These are phyloP conservation scores for Exephanes ischioxanthus DNA, from an alignment of 2,888 invertebrate species.

Conservation along the genomic window DNA sequence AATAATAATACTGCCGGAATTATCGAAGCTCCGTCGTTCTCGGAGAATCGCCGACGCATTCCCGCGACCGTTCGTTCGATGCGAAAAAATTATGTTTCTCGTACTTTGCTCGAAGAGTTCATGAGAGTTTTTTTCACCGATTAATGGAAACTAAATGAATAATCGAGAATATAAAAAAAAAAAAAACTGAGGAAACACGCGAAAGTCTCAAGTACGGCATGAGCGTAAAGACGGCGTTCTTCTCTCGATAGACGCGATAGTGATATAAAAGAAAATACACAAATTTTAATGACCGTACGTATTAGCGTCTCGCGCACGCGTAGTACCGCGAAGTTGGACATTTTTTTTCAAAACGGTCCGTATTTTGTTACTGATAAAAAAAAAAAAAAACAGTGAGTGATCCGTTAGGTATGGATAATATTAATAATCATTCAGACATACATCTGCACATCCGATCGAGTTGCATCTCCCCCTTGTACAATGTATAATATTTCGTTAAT, in stretches of 20 bases:
- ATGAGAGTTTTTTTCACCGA: constrained; percentile 33
- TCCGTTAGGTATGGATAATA: constrained; percentile 51
- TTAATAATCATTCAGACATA: constrained; percentile 56
- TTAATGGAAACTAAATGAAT: neutral
- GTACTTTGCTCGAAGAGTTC: constrained; percentile 9
- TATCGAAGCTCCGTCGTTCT: constrained; percentile 33
- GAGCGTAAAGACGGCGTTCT: constrained; percentile 28
- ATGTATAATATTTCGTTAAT: constrained; percentile 83
- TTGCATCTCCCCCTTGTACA: constrained; percentile 78
- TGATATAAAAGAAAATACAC: constrained; percentile 2
- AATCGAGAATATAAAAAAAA: constrained; percentile 18
- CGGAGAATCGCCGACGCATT: constrained; percentile 42
- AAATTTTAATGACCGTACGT: constrained; percentile 24
- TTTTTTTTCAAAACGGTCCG: constrained; percentile 38
- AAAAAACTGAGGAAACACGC: neutral
- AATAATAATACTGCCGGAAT: constrained; percentile 40
- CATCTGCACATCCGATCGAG: constrained; percentile 71
- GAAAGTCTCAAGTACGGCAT: constrained; percentile 28
- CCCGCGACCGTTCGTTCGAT: constrained; percentile 36
- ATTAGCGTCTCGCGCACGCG: constrained; percentile 23
- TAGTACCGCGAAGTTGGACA: constrained; percentile 14
- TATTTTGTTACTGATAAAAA: constrained; percentile 41
- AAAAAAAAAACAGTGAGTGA: constrained; percentile 39
- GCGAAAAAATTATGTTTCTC: neutral
- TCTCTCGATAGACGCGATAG: constrained; percentile 28